These are phyloP conservation scores for Plebejus argus DNA, from an alignment of 2,888 invertebrate genomes.

Conservation along the genomic window DNA sequence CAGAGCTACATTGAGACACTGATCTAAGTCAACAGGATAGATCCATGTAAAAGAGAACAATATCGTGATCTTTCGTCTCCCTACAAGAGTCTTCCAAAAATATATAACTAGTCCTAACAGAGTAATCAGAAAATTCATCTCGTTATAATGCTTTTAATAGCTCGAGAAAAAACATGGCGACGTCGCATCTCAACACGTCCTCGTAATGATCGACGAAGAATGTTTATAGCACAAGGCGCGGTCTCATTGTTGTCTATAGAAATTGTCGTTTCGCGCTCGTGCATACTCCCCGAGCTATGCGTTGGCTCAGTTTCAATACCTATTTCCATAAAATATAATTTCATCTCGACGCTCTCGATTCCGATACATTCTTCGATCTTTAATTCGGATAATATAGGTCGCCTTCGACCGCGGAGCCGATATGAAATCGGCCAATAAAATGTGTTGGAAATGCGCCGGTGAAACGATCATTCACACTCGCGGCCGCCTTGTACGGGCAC, in stretches of 20 bases:
- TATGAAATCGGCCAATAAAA: conserved; percentile 44
- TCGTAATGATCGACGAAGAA: conserved; percentile 77
- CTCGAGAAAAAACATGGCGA: conserved; percentile 13
- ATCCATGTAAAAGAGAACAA: no score
- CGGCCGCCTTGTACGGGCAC: conserved; percentile 67
- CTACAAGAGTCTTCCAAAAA: no score
- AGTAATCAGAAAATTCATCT: conserved; percentile 17
- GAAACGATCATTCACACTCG: conserved; percentile 62
- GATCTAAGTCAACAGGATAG: no score
- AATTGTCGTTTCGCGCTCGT: conserved; percentile 65
- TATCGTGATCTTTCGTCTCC: no score
- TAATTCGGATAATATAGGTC: conserved; percentile 43
- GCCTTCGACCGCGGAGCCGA: conserved; percentile 32
- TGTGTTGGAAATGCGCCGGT: conserved; percentile 52
- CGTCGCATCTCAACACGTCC: conserved; percentile 39
- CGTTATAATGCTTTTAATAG: background rate
- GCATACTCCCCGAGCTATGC: conserved; percentile 67
- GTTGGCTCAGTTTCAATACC: conserved; percentile 73
- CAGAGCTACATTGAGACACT: background rate
- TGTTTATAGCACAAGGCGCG: conserved; percentile 76
- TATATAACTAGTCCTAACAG: background rate
- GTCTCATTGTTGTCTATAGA: conserved; percentile 74
- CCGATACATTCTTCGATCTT: conserved; percentile 56
- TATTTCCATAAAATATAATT: conserved; percentile 77
- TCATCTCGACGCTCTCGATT: conserved; percentile 61